phyloP scores from a whole-genome alignment of 2,113 vertebrate genomes.

The Malaclemys terrapin region DNA sequence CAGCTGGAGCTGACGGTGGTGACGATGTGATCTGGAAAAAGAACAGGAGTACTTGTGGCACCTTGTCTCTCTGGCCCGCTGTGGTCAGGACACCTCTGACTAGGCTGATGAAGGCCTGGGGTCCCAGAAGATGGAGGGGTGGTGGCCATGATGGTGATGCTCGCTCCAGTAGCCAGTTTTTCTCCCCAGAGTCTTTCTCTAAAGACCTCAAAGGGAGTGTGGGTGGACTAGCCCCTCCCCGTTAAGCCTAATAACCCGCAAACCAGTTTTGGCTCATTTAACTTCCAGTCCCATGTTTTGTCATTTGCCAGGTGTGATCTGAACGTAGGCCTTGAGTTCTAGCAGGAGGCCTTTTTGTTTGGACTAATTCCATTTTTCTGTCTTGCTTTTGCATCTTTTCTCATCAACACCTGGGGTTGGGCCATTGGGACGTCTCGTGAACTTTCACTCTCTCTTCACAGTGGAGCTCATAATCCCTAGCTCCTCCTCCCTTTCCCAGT shows the following conservation, averaged over 20 bases:
- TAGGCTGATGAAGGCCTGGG: neutral
- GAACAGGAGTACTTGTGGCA: too few relatives aligned
- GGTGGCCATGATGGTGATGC: neutral
- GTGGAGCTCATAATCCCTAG: neutral
- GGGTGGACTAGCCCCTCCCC: neutral
- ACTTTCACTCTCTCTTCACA: neutral
- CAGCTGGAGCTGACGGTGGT: too few relatives aligned
- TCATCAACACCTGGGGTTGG: too few relatives aligned
- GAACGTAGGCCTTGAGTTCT: neutral
- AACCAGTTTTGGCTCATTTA: too few relatives aligned
- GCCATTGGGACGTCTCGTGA: neutral
- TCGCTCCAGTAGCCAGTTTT: neutral
- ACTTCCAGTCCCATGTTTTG: neutral
- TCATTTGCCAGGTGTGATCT: too few relatives aligned
- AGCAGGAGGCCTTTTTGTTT: neutral
- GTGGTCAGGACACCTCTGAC: neutral
- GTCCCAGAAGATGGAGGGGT: neutral
- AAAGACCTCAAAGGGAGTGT: neutral
- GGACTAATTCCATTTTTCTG: neutral
- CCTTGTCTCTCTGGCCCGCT: neutral
- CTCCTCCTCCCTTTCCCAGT: neutral
- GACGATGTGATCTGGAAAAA: neutral
- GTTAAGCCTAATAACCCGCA: neutral
- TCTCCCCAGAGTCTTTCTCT: neutral
- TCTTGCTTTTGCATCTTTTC: neutral